These are phyloP conservation scores for Ostrea denselamellosa DNA, from an alignment of 1,140 invertebrate species.

Conservation along the genomic window DNA sequence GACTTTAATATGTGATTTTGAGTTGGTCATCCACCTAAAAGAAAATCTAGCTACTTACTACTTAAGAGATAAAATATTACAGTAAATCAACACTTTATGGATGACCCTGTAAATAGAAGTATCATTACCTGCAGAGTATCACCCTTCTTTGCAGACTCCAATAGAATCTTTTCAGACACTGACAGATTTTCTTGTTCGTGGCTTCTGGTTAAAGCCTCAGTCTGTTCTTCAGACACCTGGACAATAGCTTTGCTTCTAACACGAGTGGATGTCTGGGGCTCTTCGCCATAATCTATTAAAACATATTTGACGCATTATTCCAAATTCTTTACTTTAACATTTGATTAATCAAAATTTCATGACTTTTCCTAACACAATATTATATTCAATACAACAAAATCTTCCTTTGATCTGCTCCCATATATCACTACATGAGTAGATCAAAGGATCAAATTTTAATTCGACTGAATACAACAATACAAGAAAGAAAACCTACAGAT, in stretches of 20 bases:
- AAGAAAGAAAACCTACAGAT: no score
- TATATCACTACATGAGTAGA: background rate
- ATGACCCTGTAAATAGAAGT: no score
- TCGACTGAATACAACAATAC: no score
- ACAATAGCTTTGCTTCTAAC: slow-evolving; percentile 56
- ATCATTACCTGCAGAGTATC: slow-evolving; percentile 58
- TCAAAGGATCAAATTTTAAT: background rate
- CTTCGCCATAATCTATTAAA: background rate
- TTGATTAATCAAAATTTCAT: no score
- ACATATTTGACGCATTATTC: background rate
- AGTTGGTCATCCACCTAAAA: no score
- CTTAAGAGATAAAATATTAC: no score
- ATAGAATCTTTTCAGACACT: slow-evolving; percentile 81
- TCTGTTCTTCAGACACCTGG: slow-evolving; percentile 75
- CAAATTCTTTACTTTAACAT: background rate
- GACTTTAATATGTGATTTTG: no score
- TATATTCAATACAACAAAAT: no score
- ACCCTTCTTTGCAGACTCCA: slow-evolving; percentile 80
- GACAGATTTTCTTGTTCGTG: slow-evolving; percentile 63
- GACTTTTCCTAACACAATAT: no score
- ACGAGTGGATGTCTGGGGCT: background rate
- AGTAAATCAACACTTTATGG: no score
- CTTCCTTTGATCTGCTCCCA: background rate
- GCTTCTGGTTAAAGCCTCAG: slow-evolving; percentile 69
- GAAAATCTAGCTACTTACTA: no score